Percentiles rank a stretch among this genome's conserved stretches.
Conservation (phyloP, 2,113 vertebrate genomes). For the Dicerorhinus sumatrensis region DNA sequence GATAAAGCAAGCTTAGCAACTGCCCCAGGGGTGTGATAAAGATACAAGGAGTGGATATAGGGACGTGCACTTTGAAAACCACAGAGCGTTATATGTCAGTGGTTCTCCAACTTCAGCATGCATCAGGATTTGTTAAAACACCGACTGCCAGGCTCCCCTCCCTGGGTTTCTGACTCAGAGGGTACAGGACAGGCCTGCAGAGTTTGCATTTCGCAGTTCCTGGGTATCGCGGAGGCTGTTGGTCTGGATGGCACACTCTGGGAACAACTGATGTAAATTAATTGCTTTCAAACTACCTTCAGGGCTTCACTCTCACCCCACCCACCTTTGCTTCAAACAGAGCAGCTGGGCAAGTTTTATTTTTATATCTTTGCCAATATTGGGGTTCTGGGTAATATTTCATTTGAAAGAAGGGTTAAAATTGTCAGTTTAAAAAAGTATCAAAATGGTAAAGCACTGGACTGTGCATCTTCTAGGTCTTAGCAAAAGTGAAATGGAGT, state of each 20-base stretch:
- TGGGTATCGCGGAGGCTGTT: background rate
- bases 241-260: background rate
- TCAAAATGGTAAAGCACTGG: background rate
- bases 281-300: background rate
- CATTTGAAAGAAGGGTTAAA: conserved; percentile 20
- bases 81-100: background rate
- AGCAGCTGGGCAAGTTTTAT: background rate
- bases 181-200: background rate
- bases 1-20: background rate
- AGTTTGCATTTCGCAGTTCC: background rate
- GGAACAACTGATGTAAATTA: background rate
- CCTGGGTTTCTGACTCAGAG: background rate
- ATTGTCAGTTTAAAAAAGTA: background rate
- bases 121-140: background rate
- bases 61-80: background rate
- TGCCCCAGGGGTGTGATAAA: accelerated
- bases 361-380: background rate
- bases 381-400: background rate
- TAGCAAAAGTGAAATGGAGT: background rate
- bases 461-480: background rate
- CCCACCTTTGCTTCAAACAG: background rate
- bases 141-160: background rate
- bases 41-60: background rate
- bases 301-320: background rate
- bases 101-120: background rate